Percentiles rank a stretch among this genome's conserved stretches.
Conservation (phyloP, 1,140 invertebrate genomes). For the Melanaphis sacchari region DNA sequence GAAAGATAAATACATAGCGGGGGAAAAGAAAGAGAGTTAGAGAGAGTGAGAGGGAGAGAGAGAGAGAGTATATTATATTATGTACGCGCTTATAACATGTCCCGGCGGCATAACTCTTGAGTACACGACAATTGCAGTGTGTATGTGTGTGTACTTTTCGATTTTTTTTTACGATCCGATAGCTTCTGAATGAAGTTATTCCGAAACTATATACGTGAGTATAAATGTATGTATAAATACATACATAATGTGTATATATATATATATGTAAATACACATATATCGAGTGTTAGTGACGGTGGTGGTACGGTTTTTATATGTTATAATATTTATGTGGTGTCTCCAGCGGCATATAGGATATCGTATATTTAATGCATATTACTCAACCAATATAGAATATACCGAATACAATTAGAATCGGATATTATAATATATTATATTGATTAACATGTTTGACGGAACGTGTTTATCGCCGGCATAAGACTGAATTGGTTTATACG, state of each 20-base stretch:
- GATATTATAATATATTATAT: slow-evolving; percentile 6
- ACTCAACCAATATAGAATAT: background rate
- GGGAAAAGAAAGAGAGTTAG: background rate
- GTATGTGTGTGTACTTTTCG: background rate
- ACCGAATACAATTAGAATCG: slow-evolving; percentile 34
- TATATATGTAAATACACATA: background rate
- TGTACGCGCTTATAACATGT: background rate
- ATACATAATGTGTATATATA: no score
- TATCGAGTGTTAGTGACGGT: background rate
- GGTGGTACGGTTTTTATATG: background rate
- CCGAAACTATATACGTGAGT: background rate
- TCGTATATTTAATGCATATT: background rate
- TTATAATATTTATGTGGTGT: slow-evolving; percentile 12
- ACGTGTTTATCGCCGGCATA: slow-evolving; percentile 28
- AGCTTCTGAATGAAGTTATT: slow-evolving; percentile 42
- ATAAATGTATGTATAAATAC: background rate
- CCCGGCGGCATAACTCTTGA: slow-evolving; percentile 11
- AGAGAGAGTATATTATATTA: background rate
- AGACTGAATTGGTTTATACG: background rate
- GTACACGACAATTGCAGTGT: background rate
- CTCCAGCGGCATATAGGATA: background rate
- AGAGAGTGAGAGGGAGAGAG: no score
- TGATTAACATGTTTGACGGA: slow-evolving; percentile 45
- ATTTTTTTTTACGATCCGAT: background rate
- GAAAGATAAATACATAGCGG: background rate